These are phyloP conservation scores for Cantharis flavilabris DNA, from an alignment of 2,888 invertebrate genomes.

Conservation along the genomic window DNA sequence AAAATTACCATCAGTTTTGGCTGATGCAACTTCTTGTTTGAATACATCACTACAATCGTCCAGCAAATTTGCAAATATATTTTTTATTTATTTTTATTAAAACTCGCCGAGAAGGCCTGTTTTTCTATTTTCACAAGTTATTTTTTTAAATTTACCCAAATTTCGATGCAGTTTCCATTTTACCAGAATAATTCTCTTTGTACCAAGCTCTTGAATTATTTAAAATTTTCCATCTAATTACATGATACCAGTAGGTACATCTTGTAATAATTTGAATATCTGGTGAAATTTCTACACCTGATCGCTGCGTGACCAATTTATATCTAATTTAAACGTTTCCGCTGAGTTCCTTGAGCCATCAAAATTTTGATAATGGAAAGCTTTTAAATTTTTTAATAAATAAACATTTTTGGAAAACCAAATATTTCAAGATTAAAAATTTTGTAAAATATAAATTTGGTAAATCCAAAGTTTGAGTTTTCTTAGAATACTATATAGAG, in stretches of 20 bases:
- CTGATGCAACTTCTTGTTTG: constrained; percentile 37
- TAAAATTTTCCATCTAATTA: background rate
- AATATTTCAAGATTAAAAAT: too few relatives aligned
- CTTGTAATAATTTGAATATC: background rate
- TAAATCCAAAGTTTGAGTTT: too few relatives aligned
- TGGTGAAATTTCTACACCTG: background rate
- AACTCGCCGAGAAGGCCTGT: background rate
- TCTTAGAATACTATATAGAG: too few relatives aligned
- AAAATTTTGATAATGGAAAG: too few relatives aligned
- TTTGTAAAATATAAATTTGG: too few relatives aligned
- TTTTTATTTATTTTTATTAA: background rate
- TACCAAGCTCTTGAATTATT: background rate
- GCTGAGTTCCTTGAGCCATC: background rate
- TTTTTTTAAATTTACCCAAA: background rate
- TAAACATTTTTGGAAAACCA: too few relatives aligned
- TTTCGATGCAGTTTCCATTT: background rate
- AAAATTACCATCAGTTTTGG: constrained; percentile 12
- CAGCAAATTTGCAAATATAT: constrained; percentile 3
- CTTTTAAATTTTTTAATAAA: too few relatives aligned
- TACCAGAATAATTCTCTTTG: background rate
- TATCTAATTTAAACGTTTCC: background rate
- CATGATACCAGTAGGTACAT: background rate
- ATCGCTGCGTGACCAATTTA: background rate
- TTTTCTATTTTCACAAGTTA: background rate
- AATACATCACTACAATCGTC: constrained; percentile 29